Percentiles rank a stretch among this genome's conserved stretches.
phyloP scores from a whole-genome alignment of 2,888 invertebrate species.

The Palloptera scutellata region DNA sequence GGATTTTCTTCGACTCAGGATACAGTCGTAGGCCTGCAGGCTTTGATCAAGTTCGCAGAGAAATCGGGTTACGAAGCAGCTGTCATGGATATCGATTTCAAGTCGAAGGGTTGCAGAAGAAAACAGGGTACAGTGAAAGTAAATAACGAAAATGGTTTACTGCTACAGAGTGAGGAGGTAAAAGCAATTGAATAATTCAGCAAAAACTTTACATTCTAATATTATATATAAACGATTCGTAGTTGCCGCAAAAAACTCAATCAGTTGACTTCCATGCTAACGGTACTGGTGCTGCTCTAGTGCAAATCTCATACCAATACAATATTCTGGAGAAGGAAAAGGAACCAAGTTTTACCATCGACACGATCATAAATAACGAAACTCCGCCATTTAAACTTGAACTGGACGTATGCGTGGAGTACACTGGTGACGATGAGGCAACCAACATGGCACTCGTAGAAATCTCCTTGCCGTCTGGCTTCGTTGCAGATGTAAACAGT shows the following conservation, averaged over 20 bases:
- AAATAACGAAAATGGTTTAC: constrained; percentile 79
- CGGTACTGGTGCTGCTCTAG: constrained; percentile 81
- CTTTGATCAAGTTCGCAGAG: constrained; percentile 67
- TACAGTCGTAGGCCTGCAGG: constrained; percentile 77
- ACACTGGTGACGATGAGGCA: constrained; percentile 65
- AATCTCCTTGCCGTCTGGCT: constrained; percentile 89
- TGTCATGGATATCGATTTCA: constrained; percentile 68
- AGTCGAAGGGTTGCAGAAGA: constrained; percentile 60
- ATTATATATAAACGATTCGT: not conserved
- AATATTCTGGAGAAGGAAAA: constrained; percentile 87
- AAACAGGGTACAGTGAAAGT: constrained; percentile 68
- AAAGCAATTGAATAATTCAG: constrained; percentile 7
- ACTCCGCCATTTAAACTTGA: constrained; percentile 82
- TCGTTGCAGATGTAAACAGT: constrained; percentile 80
- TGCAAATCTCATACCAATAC: constrained; percentile 82
- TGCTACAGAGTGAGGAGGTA: constrained; percentile 81
- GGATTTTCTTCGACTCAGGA: constrained; percentile 82
- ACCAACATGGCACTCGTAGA: constrained; percentile 92
- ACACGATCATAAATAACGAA: constrained; percentile 80
- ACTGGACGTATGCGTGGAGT: constrained; percentile 83
- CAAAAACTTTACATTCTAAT: not conserved
- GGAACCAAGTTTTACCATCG: constrained; percentile 85
- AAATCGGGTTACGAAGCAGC: constrained; percentile 66
- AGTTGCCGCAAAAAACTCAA: constrained; percentile 65
- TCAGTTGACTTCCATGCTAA: constrained; percentile 77